phyloP scores from a whole-genome alignment of 2,113 vertebrate species.

The Myrmophylax atrothorax region DNA sequence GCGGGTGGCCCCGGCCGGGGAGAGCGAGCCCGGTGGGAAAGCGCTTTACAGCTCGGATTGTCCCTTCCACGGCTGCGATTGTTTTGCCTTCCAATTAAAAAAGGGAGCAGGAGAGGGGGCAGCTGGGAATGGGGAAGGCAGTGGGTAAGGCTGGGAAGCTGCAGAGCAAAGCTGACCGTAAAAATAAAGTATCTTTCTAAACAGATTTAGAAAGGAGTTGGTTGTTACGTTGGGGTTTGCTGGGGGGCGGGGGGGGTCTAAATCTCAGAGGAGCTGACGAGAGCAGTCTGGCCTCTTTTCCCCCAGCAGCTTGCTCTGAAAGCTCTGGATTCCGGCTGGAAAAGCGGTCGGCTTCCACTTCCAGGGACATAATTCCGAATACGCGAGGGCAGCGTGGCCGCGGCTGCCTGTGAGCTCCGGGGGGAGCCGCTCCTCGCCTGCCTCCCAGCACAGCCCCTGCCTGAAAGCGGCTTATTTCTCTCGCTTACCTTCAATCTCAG shows the following conservation, averaged over 20 bases:
- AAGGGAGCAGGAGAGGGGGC: neutral
- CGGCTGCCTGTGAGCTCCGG: neutral
- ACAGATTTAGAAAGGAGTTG: neutral
- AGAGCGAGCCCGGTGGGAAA: neutral
- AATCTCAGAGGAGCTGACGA: neutral
- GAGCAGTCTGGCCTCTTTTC: neutral
- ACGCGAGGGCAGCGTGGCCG: neutral
- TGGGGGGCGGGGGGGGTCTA: neutral
- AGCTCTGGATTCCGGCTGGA: neutral
- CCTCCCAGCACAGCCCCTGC: neutral
- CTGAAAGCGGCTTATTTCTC: neutral
- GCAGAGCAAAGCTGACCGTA: neutral
- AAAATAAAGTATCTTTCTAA: neutral
- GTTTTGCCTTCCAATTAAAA: neutral
- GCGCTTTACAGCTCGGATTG: neutral
- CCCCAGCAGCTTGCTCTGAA: neutral
- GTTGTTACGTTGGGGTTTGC: neutral
- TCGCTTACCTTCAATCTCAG: slow-evolving; percentile 33
- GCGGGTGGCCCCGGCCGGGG: neutral
- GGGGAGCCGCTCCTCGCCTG: neutral
- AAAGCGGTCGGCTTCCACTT: neutral
- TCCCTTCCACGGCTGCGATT: neutral
- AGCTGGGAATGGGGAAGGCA: neutral
- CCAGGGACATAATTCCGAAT: neutral
- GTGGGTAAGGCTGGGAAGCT: neutral